Evolutionary conservation across 2,888 invertebrate genomes (phyloP), one percentile per base, ranked within the genome.

Genomic region (Ophion obscuratus): DNA sequence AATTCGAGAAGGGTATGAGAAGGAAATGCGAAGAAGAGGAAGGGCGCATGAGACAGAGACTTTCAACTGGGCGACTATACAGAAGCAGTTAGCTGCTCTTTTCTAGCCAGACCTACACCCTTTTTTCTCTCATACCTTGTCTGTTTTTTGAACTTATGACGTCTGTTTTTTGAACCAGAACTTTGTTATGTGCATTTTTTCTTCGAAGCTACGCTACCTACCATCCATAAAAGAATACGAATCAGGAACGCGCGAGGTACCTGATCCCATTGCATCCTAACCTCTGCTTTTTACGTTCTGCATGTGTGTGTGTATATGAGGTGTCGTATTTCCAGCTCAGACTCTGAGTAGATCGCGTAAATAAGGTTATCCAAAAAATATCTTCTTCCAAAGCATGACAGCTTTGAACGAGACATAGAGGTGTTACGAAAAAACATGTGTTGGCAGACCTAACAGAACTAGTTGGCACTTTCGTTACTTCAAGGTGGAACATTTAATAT

Each of bases 11-110:
- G 75, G 66, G 59, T 64, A 59, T 67, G 75, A 57, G 36, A 31
- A 64, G 82, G 40, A 57, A 70, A 79, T 75, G 79, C 53, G 24
- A 70, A 31, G 40, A 70, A 78, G 67, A 81, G 36, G 68, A 40
- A 71, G 24, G 76, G 76, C 24, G 68, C 24, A 17, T 40, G 20
- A 44, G 59, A 53, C 53, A 40, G 14, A 44, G 62, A 53, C 53
- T 62, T 76, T 61, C 77, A 31, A 44, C 47, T 36, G 24, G 44
- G 36, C 68, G 73, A 74, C 62, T 78, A 81, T 76, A 81, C n/a
- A 81, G 40, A n/a, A 70, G 59, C 6, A 59, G 44, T 36, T 57
- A 61, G 66, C 70, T 71, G 59, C 76, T 70, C 66, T 53, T 36
- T 71, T 83, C 47, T 57, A 64, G 61, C 17, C 66, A 44, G 20